phyloP scores from a whole-genome alignment of 2,888 invertebrate genomes.

The Ormyrus rosae region DNA sequence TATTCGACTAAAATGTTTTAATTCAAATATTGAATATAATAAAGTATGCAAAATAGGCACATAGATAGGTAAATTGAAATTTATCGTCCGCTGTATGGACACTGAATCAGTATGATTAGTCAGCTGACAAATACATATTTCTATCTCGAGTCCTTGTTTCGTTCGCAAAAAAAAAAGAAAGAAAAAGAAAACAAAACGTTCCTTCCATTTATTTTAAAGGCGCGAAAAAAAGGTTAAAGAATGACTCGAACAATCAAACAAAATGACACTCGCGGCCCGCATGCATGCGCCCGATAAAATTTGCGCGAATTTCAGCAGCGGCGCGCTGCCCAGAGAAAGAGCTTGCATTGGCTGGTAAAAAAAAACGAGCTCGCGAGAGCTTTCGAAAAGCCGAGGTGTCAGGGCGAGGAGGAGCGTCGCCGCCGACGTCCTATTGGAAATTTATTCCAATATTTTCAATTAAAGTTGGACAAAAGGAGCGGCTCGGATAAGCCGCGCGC shows the following conservation, averaged over 20 bases:
- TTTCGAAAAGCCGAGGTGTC: background rate
- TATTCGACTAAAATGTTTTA: too few relatives aligned
- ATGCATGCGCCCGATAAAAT: constrained; percentile 22
- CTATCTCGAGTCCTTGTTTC: too few relatives aligned
- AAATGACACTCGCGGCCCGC: background rate
- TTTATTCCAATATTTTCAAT: constrained; percentile 76
- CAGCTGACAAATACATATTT: too few relatives aligned
- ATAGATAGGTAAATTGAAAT: too few relatives aligned
- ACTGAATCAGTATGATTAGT: too few relatives aligned
- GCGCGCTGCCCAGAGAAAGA: background rate
- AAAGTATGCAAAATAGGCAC: too few relatives aligned
- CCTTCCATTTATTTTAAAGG: too few relatives aligned
- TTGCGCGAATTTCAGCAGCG: constrained; percentile 33
- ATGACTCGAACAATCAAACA: constrained; percentile 3
- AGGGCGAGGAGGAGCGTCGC: constrained; percentile 38
- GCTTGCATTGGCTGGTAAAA: background rate
- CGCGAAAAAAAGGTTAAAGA: background rate
- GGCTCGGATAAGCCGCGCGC: constrained; percentile 70
- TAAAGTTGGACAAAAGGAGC: constrained; percentile 73
- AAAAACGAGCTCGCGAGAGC: background rate
- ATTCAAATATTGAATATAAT: too few relatives aligned
- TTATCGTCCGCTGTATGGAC: too few relatives aligned
- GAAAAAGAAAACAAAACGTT: too few relatives aligned
- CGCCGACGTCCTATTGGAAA: constrained; percentile 68
- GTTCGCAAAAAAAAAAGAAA: too few relatives aligned